Evolutionary conservation across 2,888 invertebrate species (phyloP), one percentile per base, ranked within the genome.

Genomic region (Steinernema scapterisci): DNA sequence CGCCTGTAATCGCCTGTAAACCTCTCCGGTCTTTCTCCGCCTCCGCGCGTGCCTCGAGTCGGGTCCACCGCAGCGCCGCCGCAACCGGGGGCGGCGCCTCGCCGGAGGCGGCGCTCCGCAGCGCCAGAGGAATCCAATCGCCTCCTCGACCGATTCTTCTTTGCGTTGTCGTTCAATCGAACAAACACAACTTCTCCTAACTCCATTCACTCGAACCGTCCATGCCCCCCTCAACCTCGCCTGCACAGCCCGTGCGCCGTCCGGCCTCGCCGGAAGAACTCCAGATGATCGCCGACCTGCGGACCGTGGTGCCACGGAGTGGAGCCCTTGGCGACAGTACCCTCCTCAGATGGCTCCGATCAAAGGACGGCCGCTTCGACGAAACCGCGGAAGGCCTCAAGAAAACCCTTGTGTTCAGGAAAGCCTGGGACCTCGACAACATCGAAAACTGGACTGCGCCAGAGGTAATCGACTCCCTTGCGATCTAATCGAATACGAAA

Each of bases 371-470:
- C 27, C 73, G 77, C 25, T 85, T 86, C 73, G 85, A 87, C 72
- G 83, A 84, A 71, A 82, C 85, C 1, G 85, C 83, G 13, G 84
- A 85, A 27, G 81, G 80, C 13, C 73, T 86, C 73, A 82, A 79
- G 78, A 86, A 87, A 75, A 85, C 86, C 75, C 75, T 84, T 27
- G 76, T 82, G 6, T 87, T 87, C 76, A 76, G 87, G 21, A 86
- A 83, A 56, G 87, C 87, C 19, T 87, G 86, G 86, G 80, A 83
- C 44, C 73, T 87, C 38, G 86, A 87, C 75, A 78, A 75, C 9
- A 82, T 87, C 71, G 81, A 81, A 52, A 76, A 82, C 56, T 87
- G 87, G 87, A 82, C 80, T n/a, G 83, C 84, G 54, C 87, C 87
- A n/a, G 86, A 87, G 82, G 86, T 86, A 44, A 56, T 74, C 52